Evolutionary conservation across 2,888 invertebrate species (phyloP).

Genomic region (Uropetala carovei): DNA sequence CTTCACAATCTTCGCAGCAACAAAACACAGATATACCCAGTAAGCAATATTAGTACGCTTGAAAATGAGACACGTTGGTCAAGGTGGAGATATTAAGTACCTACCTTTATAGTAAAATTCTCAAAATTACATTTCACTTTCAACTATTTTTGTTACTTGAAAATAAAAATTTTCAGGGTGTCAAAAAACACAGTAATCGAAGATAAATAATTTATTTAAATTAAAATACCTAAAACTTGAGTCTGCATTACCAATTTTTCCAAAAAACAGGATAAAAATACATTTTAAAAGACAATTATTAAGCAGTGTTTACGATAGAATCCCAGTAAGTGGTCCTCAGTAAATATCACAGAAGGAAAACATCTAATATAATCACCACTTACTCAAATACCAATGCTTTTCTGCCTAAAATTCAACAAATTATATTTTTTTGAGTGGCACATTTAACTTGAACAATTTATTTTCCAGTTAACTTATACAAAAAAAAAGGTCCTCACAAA

Average conservation of each 20-base stretch:
- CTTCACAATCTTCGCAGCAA: no score
- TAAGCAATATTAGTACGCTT: conserved; percentile 7
- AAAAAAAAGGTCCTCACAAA: not conserved
- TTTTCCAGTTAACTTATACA: not conserved
- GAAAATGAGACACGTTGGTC: not conserved
- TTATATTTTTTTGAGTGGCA: not conserved
- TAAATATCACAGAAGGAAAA: conserved; percentile 51
- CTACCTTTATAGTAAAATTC: not conserved
- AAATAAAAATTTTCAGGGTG: no score
- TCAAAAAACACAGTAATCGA: no score
- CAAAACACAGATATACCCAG: no score
- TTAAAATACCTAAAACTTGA: no score
- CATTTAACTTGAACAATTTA: not conserved
- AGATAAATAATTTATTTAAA: no score
- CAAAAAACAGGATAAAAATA: no score
- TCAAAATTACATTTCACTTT: no score
- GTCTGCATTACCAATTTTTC: no score
- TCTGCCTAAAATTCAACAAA: not conserved
- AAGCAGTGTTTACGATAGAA: no score
- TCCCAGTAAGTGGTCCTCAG: conserved; percentile 49
- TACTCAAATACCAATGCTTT: not conserved
- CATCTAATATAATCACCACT: not conserved
- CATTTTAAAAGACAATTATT: no score
- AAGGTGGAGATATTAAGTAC: not conserved
- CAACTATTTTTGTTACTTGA: no score